phyloP scores from a whole-genome alignment of 2,797 vertebrate genomes.

The Crax fasciolata region DNA sequence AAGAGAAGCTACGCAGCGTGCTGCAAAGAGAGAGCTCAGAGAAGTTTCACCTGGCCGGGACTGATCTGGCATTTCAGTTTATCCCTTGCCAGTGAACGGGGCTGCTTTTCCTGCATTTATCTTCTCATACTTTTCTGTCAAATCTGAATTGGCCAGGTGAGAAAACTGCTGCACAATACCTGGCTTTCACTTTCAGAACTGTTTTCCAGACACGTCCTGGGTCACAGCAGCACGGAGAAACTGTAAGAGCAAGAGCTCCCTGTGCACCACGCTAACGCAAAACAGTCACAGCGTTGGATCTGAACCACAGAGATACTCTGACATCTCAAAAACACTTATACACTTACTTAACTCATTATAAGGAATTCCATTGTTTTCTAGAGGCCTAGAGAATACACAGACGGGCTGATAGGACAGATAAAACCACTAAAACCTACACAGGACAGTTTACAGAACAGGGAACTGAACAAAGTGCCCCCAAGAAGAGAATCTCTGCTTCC shows the following conservation, averaged over 20 bases:
- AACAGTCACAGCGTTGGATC: background rate
- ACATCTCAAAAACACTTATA: background rate
- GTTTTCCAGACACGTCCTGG: background rate
- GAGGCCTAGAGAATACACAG: background rate
- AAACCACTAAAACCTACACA: background rate
- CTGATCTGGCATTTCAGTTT: background rate
- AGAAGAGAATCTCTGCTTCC: background rate
- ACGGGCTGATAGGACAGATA: background rate
- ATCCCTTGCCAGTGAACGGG: background rate
- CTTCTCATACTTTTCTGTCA: background rate
- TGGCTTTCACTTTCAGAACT: conserved; percentile 1
- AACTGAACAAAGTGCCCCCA: background rate
- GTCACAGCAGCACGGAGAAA: background rate
- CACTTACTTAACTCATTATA: background rate
- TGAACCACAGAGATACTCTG: background rate
- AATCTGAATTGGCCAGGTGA: background rate
- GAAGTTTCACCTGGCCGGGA: background rate
- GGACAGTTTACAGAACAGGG: background rate
- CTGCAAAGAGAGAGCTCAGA: background rate
- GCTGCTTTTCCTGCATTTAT: background rate
- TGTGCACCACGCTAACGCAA: background rate
- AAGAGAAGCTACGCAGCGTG: background rate
- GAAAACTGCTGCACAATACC: background rate
- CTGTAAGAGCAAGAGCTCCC: background rate
- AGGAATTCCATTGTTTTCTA: background rate